Conservation (phyloP, 2,797 vertebrate species). For the Orestias chungarensis region DNA sequence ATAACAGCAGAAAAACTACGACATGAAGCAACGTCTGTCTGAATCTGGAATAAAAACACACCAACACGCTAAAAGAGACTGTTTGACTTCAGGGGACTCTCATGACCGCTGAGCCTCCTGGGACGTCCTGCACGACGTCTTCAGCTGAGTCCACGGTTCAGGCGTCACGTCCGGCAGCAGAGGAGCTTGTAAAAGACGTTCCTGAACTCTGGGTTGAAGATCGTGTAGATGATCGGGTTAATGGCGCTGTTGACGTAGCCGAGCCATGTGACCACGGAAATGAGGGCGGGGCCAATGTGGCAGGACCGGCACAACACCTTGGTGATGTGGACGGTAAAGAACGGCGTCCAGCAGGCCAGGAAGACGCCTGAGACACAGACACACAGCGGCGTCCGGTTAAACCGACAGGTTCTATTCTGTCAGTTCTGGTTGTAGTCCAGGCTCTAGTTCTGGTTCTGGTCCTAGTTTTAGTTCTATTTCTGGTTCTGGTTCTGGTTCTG, state of each 20-base stretch:
- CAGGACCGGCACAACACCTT: slow-evolving; percentile 78
- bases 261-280: slow-evolving; percentile 82
- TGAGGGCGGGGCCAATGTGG: slow-evolving; percentile 72
- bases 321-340: slow-evolving; percentile 81
- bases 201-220: slow-evolving; percentile 80
- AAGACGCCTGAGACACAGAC: slow-evolving; percentile 72
- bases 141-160: background rate
- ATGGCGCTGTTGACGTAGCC: slow-evolving; percentile 82
- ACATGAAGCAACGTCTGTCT: slow-evolving; percentile 41
- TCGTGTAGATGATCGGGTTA: slow-evolving; percentile 82
- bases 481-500: no score
- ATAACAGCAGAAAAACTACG: slow-evolving; percentile 2
- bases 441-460: no score
- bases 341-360: slow-evolving; percentile 82
- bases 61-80: slow-evolving; percentile 9
- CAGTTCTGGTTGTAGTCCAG: no score
- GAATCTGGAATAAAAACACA: slow-evolving; percentile 63
- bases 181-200: slow-evolving; percentile 81
- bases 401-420: no score
- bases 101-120: background rate
- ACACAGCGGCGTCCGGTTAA: background rate
- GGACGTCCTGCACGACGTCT: background rate
- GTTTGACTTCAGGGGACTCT: slow-evolving; percentile 33
- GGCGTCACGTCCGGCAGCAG: slow-evolving; percentile 65
- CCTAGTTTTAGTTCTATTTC: no score